phyloP scores from a whole-genome alignment of 2,888 invertebrate species.

The Dyspetes luteomarginatus region DNA sequence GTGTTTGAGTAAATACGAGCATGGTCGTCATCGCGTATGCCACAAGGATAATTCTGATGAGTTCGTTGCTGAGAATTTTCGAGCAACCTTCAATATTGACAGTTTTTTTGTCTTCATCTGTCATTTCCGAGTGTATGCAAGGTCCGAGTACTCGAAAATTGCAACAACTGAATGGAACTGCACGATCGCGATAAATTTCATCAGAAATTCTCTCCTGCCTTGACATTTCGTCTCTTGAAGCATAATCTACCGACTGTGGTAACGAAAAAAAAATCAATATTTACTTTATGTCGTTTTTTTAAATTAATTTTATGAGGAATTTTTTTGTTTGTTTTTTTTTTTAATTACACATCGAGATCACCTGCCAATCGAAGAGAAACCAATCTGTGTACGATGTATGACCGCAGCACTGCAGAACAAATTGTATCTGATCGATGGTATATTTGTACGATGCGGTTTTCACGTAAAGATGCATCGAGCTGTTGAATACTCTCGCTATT shows the following conservation, averaged over 20 bases:
- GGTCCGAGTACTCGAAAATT: conserved; percentile 69
- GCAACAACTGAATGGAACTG: conserved; percentile 80
- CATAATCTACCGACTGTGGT: conserved; percentile 71
- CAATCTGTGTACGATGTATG: conserved; percentile 76
- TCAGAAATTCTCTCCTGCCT: conserved; percentile 70
- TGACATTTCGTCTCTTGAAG: conserved; percentile 72
- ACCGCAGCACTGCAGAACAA: conserved; percentile 79
- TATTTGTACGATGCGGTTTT: conserved; percentile 72
- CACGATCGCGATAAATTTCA: conserved; percentile 68
- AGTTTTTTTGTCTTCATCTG: conserved; percentile 68
- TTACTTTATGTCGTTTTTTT: background rate
- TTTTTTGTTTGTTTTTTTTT: background rate
- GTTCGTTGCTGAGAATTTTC: conserved; percentile 70
- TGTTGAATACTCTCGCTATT: conserved; percentile 73
- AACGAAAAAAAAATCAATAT: too few relatives aligned
- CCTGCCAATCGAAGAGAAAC: conserved; percentile 80
- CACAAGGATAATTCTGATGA: conserved; percentile 74
- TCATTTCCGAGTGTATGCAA: conserved; percentile 75
- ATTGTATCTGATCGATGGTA: conserved; percentile 77
- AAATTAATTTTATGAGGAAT: background rate
- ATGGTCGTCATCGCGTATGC: conserved; percentile 77
- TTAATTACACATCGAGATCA: conserved; percentile 49
- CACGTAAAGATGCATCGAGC: conserved; percentile 77
- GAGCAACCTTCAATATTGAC: conserved; percentile 77
- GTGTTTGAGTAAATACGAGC: conserved; percentile 73